These are phyloP conservation scores for Crossaster papposus DNA, from an alignment of 53 echinoderm and acorn worm genomes.

Conservation along the genomic window DNA sequence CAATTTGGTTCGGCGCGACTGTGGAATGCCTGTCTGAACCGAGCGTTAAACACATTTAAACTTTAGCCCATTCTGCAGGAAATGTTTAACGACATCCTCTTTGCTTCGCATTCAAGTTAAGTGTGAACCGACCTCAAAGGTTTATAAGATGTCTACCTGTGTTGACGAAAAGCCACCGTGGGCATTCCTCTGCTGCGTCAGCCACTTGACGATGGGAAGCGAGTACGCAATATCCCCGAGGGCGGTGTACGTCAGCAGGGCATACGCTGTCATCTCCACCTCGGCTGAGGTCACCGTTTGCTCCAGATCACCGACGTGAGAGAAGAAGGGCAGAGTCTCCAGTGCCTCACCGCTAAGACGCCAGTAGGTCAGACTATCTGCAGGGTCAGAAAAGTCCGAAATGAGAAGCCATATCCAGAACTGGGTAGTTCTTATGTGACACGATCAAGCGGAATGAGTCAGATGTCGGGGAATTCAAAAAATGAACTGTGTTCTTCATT, in stretches of 20 bases:
- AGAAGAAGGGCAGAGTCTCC: conserved; percentile 75
- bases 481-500: too few species aligned
- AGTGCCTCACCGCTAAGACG: conserved; percentile 85
- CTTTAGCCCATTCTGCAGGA: too few species aligned
- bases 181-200: conserved; percentile 95
- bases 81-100: too few species aligned
- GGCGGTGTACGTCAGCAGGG: conserved; percentile 88
- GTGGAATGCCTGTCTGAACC: too few species aligned
- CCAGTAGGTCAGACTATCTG: conserved; percentile 92
- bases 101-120: too few species aligned
- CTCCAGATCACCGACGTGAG: conserved; percentile 66
- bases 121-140: too few species aligned
- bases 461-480: too few species aligned
- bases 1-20: too few species aligned
- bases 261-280: conserved; percentile 98
- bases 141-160: conserved; percentile 64
- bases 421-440: too few species aligned
- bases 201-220: conserved; percentile 96
- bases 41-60: too few species aligned
- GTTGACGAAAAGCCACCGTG: conserved; percentile 97
- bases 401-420: background rate
- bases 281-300: conserved; percentile 95
- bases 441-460: too few species aligned
- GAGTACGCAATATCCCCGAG: conserved; percentile 94
- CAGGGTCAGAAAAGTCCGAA: background rate